Percentiles rank a stretch among this genome's conserved stretches.
phyloP scores from a whole-genome alignment of 2,113 vertebrate species.

The Phylloscopus trochiloides region DNA sequence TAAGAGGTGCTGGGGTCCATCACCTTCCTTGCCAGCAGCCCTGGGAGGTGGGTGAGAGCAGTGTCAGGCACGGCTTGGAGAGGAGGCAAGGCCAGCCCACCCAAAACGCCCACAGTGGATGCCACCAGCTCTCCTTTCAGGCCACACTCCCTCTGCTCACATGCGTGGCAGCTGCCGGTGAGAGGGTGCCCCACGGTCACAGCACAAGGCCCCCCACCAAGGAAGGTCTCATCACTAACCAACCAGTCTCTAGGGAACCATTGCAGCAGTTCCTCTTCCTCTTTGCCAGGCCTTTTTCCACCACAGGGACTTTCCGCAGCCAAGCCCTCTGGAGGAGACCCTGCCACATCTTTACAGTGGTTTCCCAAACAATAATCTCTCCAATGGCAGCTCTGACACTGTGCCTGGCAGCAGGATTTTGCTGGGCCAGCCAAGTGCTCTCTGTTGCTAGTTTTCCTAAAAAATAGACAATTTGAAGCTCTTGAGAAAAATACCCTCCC shows the following conservation, averaged over 20 bases:
- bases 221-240: background rate
- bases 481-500: background rate
- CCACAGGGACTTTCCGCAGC: conserved; percentile 2
- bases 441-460: background rate
- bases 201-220: background rate
- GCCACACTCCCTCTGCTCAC: fast-evolving
- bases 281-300: background rate
- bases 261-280: conserved; percentile 38
- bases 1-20: background rate
- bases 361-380: background rate
- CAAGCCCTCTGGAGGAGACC: background rate
- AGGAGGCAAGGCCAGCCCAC: background rate
- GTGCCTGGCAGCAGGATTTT: background rate
- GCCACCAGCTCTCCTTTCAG: background rate
- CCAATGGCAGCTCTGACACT: background rate
- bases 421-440: fast-evolving
- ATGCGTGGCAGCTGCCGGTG: background rate
- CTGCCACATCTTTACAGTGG: background rate
- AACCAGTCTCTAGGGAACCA: background rate
- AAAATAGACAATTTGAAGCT: background rate
- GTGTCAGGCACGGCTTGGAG: fast-evolving
- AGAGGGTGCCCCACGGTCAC: fast-evolving
- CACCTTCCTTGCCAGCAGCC: background rate
- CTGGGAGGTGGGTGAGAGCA: background rate
- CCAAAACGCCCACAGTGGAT: background rate